Evolutionary conservation across 2,888 invertebrate species (phyloP), one percentile per base, ranked within the genome.

Genomic region (Diarsia dahlii): DNA sequence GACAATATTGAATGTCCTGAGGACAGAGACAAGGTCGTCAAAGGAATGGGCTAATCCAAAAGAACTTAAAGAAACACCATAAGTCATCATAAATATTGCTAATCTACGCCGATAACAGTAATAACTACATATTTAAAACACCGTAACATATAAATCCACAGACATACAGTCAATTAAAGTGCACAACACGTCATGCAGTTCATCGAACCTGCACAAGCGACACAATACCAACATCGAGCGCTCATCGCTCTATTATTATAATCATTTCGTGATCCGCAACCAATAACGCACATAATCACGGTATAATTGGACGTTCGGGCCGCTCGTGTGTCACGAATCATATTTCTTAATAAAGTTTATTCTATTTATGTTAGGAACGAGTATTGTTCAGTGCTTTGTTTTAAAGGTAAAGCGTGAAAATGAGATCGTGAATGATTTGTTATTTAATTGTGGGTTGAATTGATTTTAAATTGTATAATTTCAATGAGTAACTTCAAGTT

Each of bases 241-340:
- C 76, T 50, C 83, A 77, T 78, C 73, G 66, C 70, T 74, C 75
- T 69, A 67, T 83, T 81, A 86, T 87, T 82, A 81, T 82, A 77
- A 78, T 84, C 28, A 79, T 82, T 81, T 89, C 89, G 88, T 89
- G 88, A 87, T 84, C 56, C 50, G 76, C 56, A 56, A 69, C 56
- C 72, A 83, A 81, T 86, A 86, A 82, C 72, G 80, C 71, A 76
- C 74, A 82, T 86, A 81, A 88, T 87, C 87, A 82, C 72, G 78
- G 66, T 66, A 68, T 82, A 82, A 84, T 87, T 70, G 78, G 45
- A 58, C 56, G 71, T 78, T 64, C 75, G 45, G 28, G 58, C 50
- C 60, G 79, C 70, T 82, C 88, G 88, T 89, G 89, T 81, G 84
- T 88, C 89, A 89, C 89, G 89, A 89, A 80, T 69, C 54, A 58